Conservation (phyloP, 1,140 invertebrate genomes). For the Leptinotarsa undecemlineata region DNA sequence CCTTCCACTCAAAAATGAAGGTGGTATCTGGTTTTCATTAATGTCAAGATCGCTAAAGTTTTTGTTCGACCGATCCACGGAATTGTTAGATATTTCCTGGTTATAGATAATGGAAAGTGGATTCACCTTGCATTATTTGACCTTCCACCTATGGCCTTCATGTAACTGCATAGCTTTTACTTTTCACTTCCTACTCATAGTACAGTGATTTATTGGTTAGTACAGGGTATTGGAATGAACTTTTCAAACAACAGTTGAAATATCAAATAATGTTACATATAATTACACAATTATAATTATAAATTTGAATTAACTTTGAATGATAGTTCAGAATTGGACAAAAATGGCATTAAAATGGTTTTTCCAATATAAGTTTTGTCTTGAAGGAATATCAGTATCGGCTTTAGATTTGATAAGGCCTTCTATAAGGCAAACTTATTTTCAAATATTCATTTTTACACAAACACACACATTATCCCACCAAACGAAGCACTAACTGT, state of each 20-base stretch:
- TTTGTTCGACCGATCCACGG: neutral
- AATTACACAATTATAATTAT: too few species aligned
- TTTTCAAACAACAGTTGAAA: neutral
- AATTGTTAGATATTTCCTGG: neutral
- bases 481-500: too few species aligned
- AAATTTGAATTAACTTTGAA: too few species aligned
- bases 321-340: too few species aligned
- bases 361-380: too few species aligned
- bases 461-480: too few species aligned
- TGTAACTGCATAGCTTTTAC: constrained; percentile 10
- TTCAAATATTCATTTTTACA: too few species aligned
- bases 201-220: neutral
- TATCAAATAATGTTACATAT: neutral
- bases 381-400: too few species aligned
- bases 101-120: neutral
- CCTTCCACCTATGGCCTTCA: constrained; percentile 3
- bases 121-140: constrained; percentile 2
- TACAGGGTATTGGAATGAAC: constrained; percentile 6
- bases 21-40: neutral
- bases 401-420: too few species aligned
- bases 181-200: constrained; percentile 16
- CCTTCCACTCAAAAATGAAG: neutral
- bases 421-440: too few species aligned
- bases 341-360: too few species aligned
- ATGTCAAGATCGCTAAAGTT: neutral